Base-by-base conservation (phyloP, 2,113 vertebrate genomes). In the Anolis carolinensis region DNA sequence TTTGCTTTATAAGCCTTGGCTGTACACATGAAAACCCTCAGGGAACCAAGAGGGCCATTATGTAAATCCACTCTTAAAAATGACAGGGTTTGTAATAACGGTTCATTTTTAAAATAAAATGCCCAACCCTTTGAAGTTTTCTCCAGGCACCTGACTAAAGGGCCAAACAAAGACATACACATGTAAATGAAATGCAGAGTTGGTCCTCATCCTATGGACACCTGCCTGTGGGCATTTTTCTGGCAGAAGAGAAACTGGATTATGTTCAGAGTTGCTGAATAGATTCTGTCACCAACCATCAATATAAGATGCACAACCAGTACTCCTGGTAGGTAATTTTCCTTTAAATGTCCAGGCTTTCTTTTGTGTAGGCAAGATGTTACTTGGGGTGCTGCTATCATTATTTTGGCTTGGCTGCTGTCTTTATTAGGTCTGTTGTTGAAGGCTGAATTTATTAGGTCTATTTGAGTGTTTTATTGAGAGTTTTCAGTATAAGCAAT, bases 1-100 rank as follows among this genome's bases (percentile, higher is more conserved):
- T 88, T 88, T 90, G 7, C 83, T 87, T 89, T 85, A 59, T 36
- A 80, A 79, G 9, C 67, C 80, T 34, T 88, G 87, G 85, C 90
- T 89, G 86, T 50, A n/a, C 18, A 77, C 25, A n/a, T 32, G 55
- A 77, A 87, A 82, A 55, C 3, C 85, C 79, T 76, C n/a, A 16
- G 34, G 81, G 83, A 89, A 91, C 88, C 78, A 73, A 82, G 83
- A 82, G n/a, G 80, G 75, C 79, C 0, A 63, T 30, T 0, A 44
- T 71, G 0, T 79, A 63, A 77, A 48, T 62, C 73, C 50, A 11
- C 77, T 86, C 32, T 14, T 4, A 20, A 14, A 27, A 48, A 82
- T 73, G 62, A 87, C 20, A 86, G 74, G 81, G 0, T 6, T 5
- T 30, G 50, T 75, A 84, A 55, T 72, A 86, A 59, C 16, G 25